These are phyloP conservation scores for Digitonthophagus gazella DNA, from an alignment of 2,888 invertebrate species.

Conservation along the genomic window DNA sequence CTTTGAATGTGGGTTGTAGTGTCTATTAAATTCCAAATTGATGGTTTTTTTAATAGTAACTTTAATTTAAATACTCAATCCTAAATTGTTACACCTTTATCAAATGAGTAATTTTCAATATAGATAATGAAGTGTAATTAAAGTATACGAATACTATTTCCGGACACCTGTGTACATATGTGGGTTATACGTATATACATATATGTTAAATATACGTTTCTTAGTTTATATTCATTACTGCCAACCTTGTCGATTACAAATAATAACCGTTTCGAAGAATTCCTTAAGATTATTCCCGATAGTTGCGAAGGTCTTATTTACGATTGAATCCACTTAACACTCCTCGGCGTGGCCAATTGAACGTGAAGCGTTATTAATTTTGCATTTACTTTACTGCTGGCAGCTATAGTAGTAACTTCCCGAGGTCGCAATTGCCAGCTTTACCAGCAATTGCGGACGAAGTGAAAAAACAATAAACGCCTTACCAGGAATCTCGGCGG, in stretches of 20 bases:
- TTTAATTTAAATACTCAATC: too few relatives aligned
- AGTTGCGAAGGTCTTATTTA: neutral
- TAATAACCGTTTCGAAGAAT: neutral
- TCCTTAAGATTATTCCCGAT: neutral
- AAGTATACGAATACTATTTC: too few relatives aligned
- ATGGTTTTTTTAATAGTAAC: too few relatives aligned
- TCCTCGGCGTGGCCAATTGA: neutral
- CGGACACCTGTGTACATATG: too few relatives aligned
- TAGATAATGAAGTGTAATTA: too few relatives aligned
- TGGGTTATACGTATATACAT: too few relatives aligned
- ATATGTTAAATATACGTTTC: too few relatives aligned
- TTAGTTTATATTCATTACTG: neutral
- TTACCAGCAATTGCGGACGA: neutral
- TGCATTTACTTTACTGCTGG: neutral
- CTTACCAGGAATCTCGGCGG: neutral
- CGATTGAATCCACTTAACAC: neutral
- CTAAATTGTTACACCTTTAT: too few relatives aligned
- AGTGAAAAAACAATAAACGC: neutral
- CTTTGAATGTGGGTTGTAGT: too few relatives aligned
- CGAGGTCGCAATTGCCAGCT: neutral
- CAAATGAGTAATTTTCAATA: too few relatives aligned
- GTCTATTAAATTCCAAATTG: too few relatives aligned
- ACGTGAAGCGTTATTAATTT: neutral
- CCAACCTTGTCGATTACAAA: neutral
- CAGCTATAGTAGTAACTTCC: neutral